phyloP scores from a whole-genome alignment of 2,888 invertebrate genomes.

The Mesoligia furuncula region DNA sequence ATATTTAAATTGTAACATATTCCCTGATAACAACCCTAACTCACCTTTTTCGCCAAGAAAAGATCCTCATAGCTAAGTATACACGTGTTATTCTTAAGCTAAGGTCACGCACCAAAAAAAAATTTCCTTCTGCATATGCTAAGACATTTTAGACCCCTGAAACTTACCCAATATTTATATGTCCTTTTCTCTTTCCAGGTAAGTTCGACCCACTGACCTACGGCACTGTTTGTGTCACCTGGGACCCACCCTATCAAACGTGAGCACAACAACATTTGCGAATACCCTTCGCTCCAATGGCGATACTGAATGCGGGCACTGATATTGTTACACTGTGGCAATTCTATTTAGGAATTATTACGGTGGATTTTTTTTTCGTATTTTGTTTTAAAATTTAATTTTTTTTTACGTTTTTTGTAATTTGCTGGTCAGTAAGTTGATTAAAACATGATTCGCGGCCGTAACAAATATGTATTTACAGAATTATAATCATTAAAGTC shows the following conservation, averaged over 20 bases:
- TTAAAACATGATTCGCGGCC: no score
- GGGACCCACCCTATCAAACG: constrained; percentile 45
- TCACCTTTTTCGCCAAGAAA: constrained; percentile 6
- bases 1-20: background rate
- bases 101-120: constrained; percentile 29
- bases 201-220: constrained; percentile 55
- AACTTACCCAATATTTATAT: constrained; percentile 39
- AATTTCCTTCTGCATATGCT: constrained; percentile 25
- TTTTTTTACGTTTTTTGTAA: no score
- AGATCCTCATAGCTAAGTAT: background rate
- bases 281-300: constrained; percentile 5
- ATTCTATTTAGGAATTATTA: background rate
- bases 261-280: constrained; percentile 42
- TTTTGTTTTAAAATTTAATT: background rate
- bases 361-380: no score
- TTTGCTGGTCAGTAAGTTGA: no score
- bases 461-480: no score
- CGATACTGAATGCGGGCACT: constrained; percentile 14
- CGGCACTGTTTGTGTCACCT: constrained; percentile 27
- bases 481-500: no score
- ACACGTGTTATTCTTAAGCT: background rate
- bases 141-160: constrained; percentile 3
- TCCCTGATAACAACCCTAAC: background rate
- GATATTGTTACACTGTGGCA: constrained; percentile 4
- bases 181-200: constrained; percentile 61